Conservation (phyloP, 2,797 vertebrate species). For the Chloroceryle inda region DNA sequence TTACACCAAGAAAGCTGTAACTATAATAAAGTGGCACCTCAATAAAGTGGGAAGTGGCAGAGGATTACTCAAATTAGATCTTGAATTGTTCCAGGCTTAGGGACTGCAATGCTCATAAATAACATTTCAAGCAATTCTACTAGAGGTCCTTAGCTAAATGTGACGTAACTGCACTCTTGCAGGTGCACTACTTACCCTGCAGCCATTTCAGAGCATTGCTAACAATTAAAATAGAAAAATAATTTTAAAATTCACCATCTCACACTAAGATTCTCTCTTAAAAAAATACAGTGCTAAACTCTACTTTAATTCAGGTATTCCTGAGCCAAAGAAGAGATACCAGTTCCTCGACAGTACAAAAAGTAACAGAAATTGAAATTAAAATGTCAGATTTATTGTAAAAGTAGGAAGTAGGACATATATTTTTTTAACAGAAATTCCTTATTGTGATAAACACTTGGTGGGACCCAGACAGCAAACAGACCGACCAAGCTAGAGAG, state of each 20-base stretch:
- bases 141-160: background rate
- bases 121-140: slow-evolving; percentile 5
- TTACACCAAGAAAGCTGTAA: background rate
- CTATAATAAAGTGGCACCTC: background rate
- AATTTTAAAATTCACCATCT: background rate
- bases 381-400: background rate
- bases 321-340: background rate
- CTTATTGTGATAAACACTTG: background rate
- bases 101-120: slow-evolving; percentile 9
- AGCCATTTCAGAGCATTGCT: background rate
- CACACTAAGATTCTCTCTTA: background rate
- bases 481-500: background rate
- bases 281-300: background rate
- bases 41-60: background rate
- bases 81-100: slow-evolving; percentile 15
- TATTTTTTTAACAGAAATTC: background rate
- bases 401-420: background rate
- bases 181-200: background rate
- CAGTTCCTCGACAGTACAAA: background rate
- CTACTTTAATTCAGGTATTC: background rate
- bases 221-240: slow-evolving; percentile 11
- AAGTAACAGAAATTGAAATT: background rate
- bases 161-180: slow-evolving; percentile 1
- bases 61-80: background rate
- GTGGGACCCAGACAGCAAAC: background rate